phyloP scores from a whole-genome alignment of 2,888 invertebrate genomes.

The Miltochrista miniata region DNA sequence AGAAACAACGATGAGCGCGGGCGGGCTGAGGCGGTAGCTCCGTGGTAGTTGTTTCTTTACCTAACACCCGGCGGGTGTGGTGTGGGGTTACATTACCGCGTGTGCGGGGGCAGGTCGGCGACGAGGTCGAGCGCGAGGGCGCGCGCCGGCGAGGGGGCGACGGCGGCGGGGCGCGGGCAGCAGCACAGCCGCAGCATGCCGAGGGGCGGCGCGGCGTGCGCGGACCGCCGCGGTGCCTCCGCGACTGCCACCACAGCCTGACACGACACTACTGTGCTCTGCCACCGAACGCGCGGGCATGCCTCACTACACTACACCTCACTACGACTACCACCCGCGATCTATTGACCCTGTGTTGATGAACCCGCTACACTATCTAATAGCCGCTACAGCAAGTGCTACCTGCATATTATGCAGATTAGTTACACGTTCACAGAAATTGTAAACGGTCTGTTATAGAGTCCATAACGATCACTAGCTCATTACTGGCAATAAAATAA shows the following conservation, averaged over 20 bases:
- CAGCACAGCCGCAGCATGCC: constrained; percentile 67
- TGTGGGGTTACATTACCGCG: constrained; percentile 58
- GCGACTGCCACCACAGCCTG: constrained; percentile 67
- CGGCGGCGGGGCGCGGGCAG: constrained; percentile 54
- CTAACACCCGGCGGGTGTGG: constrained; percentile 6
- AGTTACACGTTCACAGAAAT: constrained; percentile 43
- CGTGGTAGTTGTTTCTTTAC: constrained; percentile 28
- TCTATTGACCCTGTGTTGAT: constrained; percentile 65
- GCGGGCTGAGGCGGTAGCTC: constrained; percentile 8
- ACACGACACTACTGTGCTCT: constrained; percentile 43
- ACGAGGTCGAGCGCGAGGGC: constrained; percentile 69
- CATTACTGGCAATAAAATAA: constrained; percentile 6
- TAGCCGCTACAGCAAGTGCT: constrained; percentile 13
- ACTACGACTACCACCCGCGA: constrained; percentile 32
- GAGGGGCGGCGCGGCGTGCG: constrained; percentile 46
- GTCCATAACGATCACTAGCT: constrained; percentile 16
- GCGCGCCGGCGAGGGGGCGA: constrained; percentile 42
- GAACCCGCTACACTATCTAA: constrained; percentile 49
- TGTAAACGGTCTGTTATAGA: constrained; percentile 29
- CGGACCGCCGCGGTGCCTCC: constrained; percentile 64
- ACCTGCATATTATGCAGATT: constrained; percentile 70
- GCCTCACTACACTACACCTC: constrained; percentile 5
- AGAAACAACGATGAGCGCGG: constrained; percentile 17
- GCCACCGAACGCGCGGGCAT: constrained; percentile 6
- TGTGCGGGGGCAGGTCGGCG: constrained; percentile 69